Percentiles rank a stretch among this genome's conserved stretches.
Evolutionary conservation across 2,113 vertebrate species (phyloP).

Genomic region (Arenaria interpres): DNA sequence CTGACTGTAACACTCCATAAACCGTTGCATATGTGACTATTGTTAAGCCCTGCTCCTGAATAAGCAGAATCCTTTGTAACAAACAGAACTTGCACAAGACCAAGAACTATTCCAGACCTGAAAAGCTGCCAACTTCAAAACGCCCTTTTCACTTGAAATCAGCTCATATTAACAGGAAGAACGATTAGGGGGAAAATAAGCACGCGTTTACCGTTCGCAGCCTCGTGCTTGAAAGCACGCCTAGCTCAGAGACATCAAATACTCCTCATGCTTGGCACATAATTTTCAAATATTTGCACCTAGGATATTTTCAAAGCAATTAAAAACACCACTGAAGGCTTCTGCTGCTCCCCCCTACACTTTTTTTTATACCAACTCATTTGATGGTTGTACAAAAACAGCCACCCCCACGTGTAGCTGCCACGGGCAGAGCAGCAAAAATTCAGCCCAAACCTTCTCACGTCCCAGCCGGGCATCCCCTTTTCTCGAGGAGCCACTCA

Average conservation of each 20-base stretch:
- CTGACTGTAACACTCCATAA: background rate
- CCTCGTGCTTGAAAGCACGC: background rate
- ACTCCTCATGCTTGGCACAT: background rate
- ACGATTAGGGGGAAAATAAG: background rate
- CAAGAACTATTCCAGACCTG: background rate
- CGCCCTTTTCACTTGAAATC: background rate
- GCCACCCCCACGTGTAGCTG: background rate
- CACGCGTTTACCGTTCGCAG: background rate
- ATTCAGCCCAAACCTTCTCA: background rate
- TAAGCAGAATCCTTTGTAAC: background rate
- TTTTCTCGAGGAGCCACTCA: background rate
- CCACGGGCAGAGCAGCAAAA: background rate
- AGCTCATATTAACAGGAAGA: background rate
- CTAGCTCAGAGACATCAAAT: background rate
- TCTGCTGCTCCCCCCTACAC: background rate
- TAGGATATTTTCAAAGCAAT: background rate
- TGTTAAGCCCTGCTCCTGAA: background rate
- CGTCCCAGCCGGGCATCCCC: background rate
- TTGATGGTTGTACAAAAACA: background rate
- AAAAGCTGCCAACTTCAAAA: slow-evolving; percentile 14
- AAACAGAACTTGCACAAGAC: background rate
- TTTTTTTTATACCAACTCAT: background rate
- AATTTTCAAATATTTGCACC: background rate
- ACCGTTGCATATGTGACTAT: background rate
- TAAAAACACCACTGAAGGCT: background rate